Percentiles rank a stretch among this genome's conserved stretches.
phyloP scores from a whole-genome alignment of 2,888 invertebrate genomes.

The Agrenia bidenticulata region DNA sequence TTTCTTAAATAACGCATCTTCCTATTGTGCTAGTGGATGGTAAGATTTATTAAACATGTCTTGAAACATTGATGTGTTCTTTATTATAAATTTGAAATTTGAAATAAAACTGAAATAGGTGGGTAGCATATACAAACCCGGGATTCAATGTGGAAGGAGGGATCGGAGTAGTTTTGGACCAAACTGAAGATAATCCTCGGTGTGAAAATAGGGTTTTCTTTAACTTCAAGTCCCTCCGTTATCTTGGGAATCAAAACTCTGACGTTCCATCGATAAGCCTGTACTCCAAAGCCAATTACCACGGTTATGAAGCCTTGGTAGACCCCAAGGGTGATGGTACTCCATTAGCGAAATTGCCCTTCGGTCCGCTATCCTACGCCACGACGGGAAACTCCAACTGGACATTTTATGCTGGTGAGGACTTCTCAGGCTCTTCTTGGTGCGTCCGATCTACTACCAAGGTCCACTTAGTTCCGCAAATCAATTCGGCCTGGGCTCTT shows the following conservation, averaged over 20 bases:
- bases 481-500: conserved; percentile 8
- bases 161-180: conserved; percentile 23
- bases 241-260: conserved; percentile 24
- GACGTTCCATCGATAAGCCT: conserved; percentile 25
- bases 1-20: conserved; percentile 22
- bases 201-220: conserved; percentile 29
- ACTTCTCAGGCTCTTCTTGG: conserved; percentile 21
- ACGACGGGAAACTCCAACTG: conserved; percentile 28
- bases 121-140: conserved; percentile 22
- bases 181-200: conserved; percentile 16
- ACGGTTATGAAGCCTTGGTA: conserved; percentile 25
- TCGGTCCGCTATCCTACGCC: conserved; percentile 20
- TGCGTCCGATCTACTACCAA: conserved; percentile 22
- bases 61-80: too few relatives aligned
- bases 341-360: background rate
- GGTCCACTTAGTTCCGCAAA: conserved; percentile 13
- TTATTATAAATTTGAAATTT: background rate
- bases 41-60: too few relatives aligned
- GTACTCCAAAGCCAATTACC: conserved; percentile 31
- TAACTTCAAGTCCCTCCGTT: conserved; percentile 30
- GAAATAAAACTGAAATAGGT: conserved; percentile 11
- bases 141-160: conserved; percentile 31
- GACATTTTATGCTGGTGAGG: conserved; percentile 23
- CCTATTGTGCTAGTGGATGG: conserved; percentile 34
- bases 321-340: conserved; percentile 7